Conservation (phyloP, 2,888 invertebrate genomes). For the Melinaea menophilus region DNA sequence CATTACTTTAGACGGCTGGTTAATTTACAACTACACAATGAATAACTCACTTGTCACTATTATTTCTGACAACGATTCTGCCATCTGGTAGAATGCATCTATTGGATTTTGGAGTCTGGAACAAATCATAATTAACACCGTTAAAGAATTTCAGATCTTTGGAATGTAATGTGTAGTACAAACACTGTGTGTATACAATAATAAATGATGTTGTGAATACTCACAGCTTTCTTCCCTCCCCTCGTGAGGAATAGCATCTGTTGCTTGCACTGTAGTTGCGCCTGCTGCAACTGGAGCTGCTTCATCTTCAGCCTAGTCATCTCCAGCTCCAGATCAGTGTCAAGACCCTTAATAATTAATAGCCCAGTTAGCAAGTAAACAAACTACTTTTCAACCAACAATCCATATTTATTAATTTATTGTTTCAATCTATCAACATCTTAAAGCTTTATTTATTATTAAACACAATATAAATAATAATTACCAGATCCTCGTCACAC, state of each 20-base stretch:
- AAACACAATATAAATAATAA: not conserved
- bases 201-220: constrained; percentile 15
- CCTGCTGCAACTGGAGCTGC: constrained; percentile 53
- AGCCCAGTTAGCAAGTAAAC: not conserved
- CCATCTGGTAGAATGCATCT: constrained; percentile 57
- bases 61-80: constrained; percentile 49
- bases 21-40: not conserved
- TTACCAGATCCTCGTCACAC: constrained; percentile 28
- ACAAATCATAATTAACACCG: constrained; percentile 9
- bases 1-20: not conserved
- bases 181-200: no score
- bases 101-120: constrained; percentile 36
- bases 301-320: constrained; percentile 46
- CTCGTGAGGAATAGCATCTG: constrained; percentile 50
- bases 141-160: not conserved
- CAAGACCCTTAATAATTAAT: constrained; percentile 40
- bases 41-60: constrained; percentile 42
- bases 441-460: not conserved
- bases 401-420: no score
- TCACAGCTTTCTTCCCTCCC: constrained; percentile 46
- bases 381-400: not conserved
- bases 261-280: constrained; percentile 50
- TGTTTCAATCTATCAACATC: not conserved
- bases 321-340: constrained; percentile 51
- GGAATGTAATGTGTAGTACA: no score